Conservation (phyloP, 2,797 vertebrate genomes). For the Acrocephalus scirpaceus region DNA sequence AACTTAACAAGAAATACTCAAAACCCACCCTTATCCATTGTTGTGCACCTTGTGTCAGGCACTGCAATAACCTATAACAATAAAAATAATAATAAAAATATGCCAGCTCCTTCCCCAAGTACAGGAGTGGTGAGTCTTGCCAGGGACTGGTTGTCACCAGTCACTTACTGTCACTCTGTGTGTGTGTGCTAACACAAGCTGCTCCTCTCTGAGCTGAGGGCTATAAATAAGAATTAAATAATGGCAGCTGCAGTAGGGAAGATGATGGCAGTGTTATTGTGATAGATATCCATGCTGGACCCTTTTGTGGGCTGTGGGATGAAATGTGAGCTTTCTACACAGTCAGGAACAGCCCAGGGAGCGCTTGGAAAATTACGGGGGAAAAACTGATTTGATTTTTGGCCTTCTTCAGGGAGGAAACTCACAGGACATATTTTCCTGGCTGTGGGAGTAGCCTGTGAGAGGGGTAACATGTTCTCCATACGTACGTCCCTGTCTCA, state of each 20-base stretch:
- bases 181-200: not conserved
- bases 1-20: not conserved
- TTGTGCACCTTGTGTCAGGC: rapidly evolving
- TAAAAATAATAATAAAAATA: not conserved
- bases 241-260: not conserved
- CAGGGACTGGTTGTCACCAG: not conserved
- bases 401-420: conserved; percentile 38
- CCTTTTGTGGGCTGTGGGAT: not conserved
- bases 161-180: not conserved
- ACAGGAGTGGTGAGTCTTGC: not conserved
- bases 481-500: not conserved
- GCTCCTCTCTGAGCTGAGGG: not conserved
- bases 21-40: not conserved
- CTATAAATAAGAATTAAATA: conserved; percentile 12
- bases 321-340: not conserved
- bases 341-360: not conserved
- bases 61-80: not conserved
- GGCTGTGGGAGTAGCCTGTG: conserved; percentile 29
- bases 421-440: conserved; percentile 63
- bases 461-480: conserved; percentile 7
- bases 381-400: conserved; percentile 44
- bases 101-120: not conserved
- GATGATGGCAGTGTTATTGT: not conserved
- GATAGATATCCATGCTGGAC: not conserved
- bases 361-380: conserved; percentile 13